Percentiles rank a stretch among this genome's conserved stretches.
Evolutionary conservation across 2,113 vertebrate genomes (phyloP).

Genomic region (Channa argus): DNA sequence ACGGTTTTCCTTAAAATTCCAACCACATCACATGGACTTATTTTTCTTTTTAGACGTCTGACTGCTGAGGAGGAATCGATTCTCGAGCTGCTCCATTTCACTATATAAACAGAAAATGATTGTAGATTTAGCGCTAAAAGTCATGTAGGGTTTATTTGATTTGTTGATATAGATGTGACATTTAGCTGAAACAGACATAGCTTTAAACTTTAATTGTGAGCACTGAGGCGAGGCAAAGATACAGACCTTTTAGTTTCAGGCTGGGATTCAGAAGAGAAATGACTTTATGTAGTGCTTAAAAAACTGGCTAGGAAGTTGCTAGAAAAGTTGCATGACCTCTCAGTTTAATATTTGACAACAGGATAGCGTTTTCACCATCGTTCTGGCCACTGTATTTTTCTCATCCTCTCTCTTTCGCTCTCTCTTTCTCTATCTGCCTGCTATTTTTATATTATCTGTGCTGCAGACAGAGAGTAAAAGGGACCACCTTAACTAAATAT

Average conservation of each 20-base stretch:
- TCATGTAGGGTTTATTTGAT: slow-evolving; percentile 61
- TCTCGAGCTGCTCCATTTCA: slow-evolving; percentile 66
- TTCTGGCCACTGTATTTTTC: slow-evolving; percentile 54
- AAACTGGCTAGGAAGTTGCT: slow-evolving; percentile 56
- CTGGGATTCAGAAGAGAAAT: slow-evolving; percentile 42
- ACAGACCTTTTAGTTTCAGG: slow-evolving; percentile 66
- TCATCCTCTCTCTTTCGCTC: neutral
- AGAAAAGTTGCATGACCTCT: slow-evolving; percentile 71
- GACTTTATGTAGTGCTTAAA: slow-evolving; percentile 40
- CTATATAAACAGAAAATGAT: slow-evolving; percentile 57
- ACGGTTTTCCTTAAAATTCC: slow-evolving; percentile 70
- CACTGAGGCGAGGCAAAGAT: slow-evolving; percentile 36
- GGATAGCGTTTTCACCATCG: slow-evolving; percentile 71
- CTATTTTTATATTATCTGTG: slow-evolving; percentile 55
- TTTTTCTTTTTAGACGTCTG: slow-evolving; percentile 55
- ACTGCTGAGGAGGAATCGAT: slow-evolving; percentile 63
- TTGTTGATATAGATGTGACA: slow-evolving; percentile 68
- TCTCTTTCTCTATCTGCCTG: neutral
- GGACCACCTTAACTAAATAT: neutral
- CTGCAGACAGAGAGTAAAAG: slow-evolving; percentile 21
- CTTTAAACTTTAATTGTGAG: slow-evolving; percentile 59
- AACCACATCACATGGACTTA: slow-evolving; percentile 74
- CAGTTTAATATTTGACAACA: slow-evolving; percentile 82
- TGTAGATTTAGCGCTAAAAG: slow-evolving; percentile 57
- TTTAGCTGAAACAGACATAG: slow-evolving; percentile 65